A percentile compares a stretch with the other conserved stretches of the same genome.
Evolutionary conservation across 2,888 invertebrate species (phyloP).

Genomic region (Ashinkailepas kermadecensis): DNA sequence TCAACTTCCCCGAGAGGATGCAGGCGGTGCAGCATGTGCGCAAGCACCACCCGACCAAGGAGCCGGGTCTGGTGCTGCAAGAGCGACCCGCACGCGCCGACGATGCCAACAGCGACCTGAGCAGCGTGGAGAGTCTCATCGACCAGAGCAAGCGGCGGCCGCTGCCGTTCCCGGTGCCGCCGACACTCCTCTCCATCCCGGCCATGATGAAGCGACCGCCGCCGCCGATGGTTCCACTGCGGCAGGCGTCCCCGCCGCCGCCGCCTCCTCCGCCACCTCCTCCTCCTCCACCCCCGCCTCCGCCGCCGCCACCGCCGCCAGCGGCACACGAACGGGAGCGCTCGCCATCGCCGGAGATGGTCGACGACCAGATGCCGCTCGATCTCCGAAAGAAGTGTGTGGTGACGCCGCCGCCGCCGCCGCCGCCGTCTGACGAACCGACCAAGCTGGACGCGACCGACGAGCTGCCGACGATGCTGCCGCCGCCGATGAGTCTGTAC

Average conservation of each 20-base stretch:
- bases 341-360: slow-evolving; percentile 24
- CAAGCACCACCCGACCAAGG: slow-evolving; percentile 57
- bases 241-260: background rate
- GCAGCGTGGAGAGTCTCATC: slow-evolving; percentile 33
- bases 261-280: slow-evolving; percentile 26
- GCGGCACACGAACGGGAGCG: slow-evolving; percentile 22
- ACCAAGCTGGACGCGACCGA: background rate
- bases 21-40: slow-evolving; percentile 76
- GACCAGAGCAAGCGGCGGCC: slow-evolving; percentile 29
- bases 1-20: slow-evolving; percentile 68
- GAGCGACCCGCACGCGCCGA: background rate
- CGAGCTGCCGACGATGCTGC: background rate
- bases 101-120: slow-evolving; percentile 27
- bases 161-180: slow-evolving; percentile 30
- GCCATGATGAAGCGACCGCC: slow-evolving; percentile 20
- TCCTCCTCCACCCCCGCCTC: slow-evolving; percentile 8
- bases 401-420: background rate
- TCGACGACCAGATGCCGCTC: slow-evolving; percentile 48
- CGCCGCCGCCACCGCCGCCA: slow-evolving; percentile 25
- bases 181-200: slow-evolving; percentile 20
- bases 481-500: background rate
- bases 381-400: slow-evolving; percentile 68
- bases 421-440: background rate
- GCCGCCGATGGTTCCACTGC: slow-evolving; percentile 1
- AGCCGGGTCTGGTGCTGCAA: slow-evolving; percentile 24